Percentiles rank a stretch among this genome's conserved stretches.
These are phyloP conservation scores for Tapirus terrestris DNA, from an alignment of 2,113 vertebrate species.

Conservation along the genomic window DNA sequence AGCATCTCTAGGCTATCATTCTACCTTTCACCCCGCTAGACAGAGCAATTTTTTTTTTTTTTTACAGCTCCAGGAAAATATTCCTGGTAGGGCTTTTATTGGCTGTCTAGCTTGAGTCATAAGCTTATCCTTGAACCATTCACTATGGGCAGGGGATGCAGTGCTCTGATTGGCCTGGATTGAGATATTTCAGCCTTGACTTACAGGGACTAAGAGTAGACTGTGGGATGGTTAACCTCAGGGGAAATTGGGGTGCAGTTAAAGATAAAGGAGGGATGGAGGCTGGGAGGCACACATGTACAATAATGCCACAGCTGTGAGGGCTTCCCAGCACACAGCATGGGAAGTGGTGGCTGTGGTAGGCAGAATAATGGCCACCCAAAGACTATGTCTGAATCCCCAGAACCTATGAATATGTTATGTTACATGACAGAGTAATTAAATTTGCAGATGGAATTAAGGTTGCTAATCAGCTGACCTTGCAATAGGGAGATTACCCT, in stretches of 20 bases:
- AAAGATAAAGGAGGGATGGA: neutral
- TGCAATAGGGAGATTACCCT: neutral
- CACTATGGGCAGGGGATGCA: neutral
- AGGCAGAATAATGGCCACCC: neutral
- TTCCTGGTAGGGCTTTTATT: neutral
- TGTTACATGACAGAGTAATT: neutral
- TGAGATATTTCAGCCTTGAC: neutral
- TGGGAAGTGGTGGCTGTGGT: neutral
- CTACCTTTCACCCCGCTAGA: neutral
- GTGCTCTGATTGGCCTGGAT: neutral
- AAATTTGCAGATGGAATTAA: constrained; percentile 3
- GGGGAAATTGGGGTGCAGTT: neutral
- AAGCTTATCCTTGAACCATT: neutral
- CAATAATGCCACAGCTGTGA: neutral
- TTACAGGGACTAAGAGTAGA: neutral
- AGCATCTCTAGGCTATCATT: neutral
- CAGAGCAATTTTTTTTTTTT: neutral
- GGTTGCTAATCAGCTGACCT: neutral
- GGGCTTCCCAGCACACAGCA: neutral
- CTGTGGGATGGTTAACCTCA: neutral
- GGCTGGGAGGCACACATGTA: neutral
- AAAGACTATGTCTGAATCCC: neutral
- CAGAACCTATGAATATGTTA: neutral
- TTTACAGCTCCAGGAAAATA: neutral
- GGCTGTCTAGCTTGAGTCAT: neutral